phyloP scores from a whole-genome alignment of 1,140 invertebrate species.

The Pseudobourletiella spinata region DNA sequence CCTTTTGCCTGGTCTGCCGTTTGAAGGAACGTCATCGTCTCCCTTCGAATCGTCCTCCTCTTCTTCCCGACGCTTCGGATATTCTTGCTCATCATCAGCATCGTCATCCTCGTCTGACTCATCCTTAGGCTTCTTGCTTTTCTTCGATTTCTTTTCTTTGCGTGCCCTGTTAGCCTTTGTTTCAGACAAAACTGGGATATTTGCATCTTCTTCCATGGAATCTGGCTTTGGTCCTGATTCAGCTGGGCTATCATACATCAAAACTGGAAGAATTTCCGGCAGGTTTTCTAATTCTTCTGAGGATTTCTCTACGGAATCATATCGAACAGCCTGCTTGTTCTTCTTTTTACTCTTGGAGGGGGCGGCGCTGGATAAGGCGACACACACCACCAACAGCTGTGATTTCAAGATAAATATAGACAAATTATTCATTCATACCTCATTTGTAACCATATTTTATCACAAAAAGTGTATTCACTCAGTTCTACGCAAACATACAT shows the following conservation, averaged over 20 bases:
- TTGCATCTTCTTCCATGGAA: neutral
- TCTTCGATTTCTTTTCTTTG: neutral
- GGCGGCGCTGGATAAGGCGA: neutral
- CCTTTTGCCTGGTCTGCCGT: too few species aligned
- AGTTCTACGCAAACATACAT: too few species aligned
- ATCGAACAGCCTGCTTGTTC: neutral
- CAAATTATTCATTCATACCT: too few species aligned
- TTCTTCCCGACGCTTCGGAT: neutral
- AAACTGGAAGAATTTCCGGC: constrained; percentile 3
- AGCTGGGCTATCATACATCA: neutral
- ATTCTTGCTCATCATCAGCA: neutral
- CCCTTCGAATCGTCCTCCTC: neutral
- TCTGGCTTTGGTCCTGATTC: neutral
- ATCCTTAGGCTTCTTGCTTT: neutral
- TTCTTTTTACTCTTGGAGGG: constrained; percentile 2
- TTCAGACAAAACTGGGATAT: neutral
- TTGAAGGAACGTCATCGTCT: too few species aligned
- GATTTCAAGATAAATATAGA: too few species aligned
- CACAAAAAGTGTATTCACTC: too few species aligned
- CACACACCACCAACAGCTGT: neutral
- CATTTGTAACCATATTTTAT: too few species aligned
- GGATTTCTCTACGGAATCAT: neutral
- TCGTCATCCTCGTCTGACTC: constrained; percentile 2
- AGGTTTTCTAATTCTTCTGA: constrained; percentile 1
- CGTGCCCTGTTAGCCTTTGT: neutral